Evolutionary conservation across 2,113 vertebrate species (phyloP).

Genomic region (Theropithecus gelada): DNA sequence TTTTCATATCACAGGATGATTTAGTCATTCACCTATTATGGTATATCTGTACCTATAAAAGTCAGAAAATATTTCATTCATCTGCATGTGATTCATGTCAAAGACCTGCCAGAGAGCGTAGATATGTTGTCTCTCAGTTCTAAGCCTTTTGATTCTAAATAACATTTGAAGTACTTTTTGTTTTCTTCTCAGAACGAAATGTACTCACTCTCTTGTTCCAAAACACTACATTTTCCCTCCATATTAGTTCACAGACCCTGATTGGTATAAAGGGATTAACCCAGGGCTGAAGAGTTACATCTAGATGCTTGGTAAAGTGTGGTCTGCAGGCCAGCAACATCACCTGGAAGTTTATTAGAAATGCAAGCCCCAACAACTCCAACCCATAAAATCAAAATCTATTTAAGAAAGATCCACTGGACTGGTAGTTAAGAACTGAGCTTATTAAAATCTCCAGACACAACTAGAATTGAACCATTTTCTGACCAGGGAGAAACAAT

Average conservation of each 20-base stretch:
- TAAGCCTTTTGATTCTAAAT: neutral
- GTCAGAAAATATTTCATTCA: conserved; percentile 68
- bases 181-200: too few species aligned
- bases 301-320: neutral
- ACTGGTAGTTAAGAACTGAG: neutral
- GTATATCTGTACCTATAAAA: conserved; percentile 51
- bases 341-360: neutral
- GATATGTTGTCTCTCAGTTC: neutral
- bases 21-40: neutral
- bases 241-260: neutral
- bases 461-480: neutral
- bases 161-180: neutral
- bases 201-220: neutral
- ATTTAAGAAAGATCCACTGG: neutral
- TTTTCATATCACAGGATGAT: neutral
- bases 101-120: conserved; percentile 61
- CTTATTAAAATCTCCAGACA: neutral
- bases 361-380: neutral
- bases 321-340: neutral
- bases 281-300: neutral
- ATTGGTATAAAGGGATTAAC: neutral
- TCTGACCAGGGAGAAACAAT: neutral
- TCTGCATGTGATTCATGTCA: conserved; percentile 67
- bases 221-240: neutral
- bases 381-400: neutral